Conservation (phyloP, 2,797 vertebrate species). For the Brachyalestes nurse region DNA sequence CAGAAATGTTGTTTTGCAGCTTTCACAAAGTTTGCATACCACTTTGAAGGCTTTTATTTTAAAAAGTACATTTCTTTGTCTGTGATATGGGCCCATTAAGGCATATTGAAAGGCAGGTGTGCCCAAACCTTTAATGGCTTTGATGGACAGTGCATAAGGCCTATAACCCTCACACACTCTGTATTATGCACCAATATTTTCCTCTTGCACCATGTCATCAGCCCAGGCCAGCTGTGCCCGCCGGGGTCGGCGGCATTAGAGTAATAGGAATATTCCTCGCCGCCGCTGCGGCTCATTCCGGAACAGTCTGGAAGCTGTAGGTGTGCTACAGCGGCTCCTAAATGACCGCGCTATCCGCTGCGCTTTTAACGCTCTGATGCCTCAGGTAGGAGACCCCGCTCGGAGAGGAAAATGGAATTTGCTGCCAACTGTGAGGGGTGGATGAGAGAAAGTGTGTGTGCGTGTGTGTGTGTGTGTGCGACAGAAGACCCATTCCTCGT, state of each 20-base stretch:
- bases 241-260: constrained; percentile 53
- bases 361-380: constrained; percentile 53
- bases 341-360: constrained; percentile 61
- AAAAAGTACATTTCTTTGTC: too few relatives aligned
- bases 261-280: constrained; percentile 55
- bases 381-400: constrained; percentile 67
- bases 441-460: constrained; percentile 47
- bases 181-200: constrained; percentile 1
- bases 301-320: constrained; percentile 50
- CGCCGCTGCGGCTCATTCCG: constrained; percentile 55
- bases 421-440: constrained; percentile 59
- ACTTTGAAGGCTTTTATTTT: too few relatives aligned
- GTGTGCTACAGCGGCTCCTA: constrained; percentile 60
- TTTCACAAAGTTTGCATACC: too few relatives aligned
- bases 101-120: too few relatives aligned
- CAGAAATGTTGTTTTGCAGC: too few relatives aligned
- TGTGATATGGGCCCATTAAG: too few relatives aligned
- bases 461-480: constrained; percentile 26
- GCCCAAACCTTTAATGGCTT: too few relatives aligned
- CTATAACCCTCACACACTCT: not conserved
- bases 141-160: not conserved
- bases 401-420: constrained; percentile 69
- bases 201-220: constrained; percentile 9
- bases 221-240: not conserved
- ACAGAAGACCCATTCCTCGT: constrained; percentile 6